Evolutionary conservation across 2,797 vertebrate genomes (phyloP).

Genomic region (Eulemur mongoz): DNA sequence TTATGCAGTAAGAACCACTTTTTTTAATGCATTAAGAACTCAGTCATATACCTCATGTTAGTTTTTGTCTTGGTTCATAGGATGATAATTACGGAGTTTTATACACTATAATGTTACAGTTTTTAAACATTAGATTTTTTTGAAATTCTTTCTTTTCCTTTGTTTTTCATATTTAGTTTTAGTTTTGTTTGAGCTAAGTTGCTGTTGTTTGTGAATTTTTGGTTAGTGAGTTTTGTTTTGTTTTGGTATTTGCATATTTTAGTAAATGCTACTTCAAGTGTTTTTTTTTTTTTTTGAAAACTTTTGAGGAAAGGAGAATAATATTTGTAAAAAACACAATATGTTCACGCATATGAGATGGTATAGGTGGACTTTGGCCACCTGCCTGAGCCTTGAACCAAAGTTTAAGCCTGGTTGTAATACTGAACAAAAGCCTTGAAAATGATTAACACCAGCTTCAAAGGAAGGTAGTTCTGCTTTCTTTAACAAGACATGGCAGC

Average conservation of each 20-base stretch:
- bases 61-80: neutral
- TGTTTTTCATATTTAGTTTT: neutral
- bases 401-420: neutral
- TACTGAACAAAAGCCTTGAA: neutral
- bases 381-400: neutral
- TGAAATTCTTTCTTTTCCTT: neutral
- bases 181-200: neutral
- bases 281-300: conserved; percentile 18
- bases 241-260: conserved; percentile 25
- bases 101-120: neutral
- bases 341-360: neutral
- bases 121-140: neutral
- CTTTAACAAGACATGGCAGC: neutral
- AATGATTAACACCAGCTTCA: no score
- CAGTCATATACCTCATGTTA: neutral
- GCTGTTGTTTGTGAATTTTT: neutral
- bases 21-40: neutral
- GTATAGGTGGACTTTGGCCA: neutral
- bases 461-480: neutral
- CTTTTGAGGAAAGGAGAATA: neutral
- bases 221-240: neutral
- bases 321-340: conserved; percentile 37
- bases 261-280: neutral
- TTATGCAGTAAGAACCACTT: neutral
- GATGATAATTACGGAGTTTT: neutral